Base-by-base conservation (phyloP, 2,797 vertebrate genomes). In the Rhynchonycteris naso region DNA sequence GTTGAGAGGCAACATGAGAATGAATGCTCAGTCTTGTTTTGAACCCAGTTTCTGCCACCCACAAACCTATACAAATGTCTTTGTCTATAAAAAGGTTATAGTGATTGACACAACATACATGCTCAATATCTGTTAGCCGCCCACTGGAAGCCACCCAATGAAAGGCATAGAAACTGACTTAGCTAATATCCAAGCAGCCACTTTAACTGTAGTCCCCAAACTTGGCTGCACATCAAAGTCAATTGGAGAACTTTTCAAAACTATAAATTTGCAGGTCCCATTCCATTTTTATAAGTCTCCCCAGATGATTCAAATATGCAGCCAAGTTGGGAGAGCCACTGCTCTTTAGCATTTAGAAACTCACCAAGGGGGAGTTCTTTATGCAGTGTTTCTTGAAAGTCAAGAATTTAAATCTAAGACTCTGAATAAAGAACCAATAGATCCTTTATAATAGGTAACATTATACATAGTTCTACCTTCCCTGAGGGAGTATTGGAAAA, bases 381-480 rank as follows among this genome's bases (percentile, higher is more conserved):
- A 71, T 54, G 65, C 24, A 72, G 15, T 78, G 66, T 91, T 95
- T 83, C 72, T 93, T 95, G 89, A 95, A 95, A 97, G 95, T 97
- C 88, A 94, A 95, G 88, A 95, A 95, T 88, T 97, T 95, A 85
- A 97, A 94, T 56, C 88, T 92, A 95, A 93, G 90, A 75, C 58
- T 94, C 81, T 89, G 90, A 94, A 95, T 88, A 96, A 97, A 97
- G 95, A 65, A 92, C 82, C 61, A 88, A 91, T 52, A 92, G 93
- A 88, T 83, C 83, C 95, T 92, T 95, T 74, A 80, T 92, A 96
- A 96, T 75, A 91, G 96, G 96, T 94, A 95, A 96, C 54, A 47
- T 96, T 97, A 95, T 85, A 90, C 85, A 59, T 7, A 94, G 90
- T 71, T 96, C 93, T 74, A 66, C 88, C 18, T 92, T 94, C 93